Evolutionary conservation across 2,888 invertebrate species (phyloP), one percentile per base, ranked within the genome.

Genomic region (Coenonympha glycerion): DNA sequence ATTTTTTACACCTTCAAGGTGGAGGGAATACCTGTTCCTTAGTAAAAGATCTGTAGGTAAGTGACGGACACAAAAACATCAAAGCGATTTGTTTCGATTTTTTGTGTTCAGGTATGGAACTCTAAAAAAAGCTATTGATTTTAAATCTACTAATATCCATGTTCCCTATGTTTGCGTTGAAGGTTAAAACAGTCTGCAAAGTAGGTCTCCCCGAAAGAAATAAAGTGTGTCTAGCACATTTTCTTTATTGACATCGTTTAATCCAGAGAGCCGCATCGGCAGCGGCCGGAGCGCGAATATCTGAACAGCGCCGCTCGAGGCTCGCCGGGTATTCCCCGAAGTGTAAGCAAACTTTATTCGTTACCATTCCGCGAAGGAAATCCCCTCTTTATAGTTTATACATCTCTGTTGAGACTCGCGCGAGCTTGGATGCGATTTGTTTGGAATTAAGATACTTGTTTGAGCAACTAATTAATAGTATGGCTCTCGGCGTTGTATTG

Each of bases 301-400:
- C 33, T 33, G 13, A 22, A 9, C 3, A 33, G 33, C 33, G 15
- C 15, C 31, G 31, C 31, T 16, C 3, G 15, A 3, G 16, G 31
- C 45, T 11, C 24, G 34, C 9, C 24, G 34, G 22, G 8, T 8
- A 45, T 34, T 45, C 45, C 45, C 45, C 15, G 16, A 24, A 26
- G 22, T 31, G 33, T 33, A 44, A 22, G 44, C 15, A 44, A 44
- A 33, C 33, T 44, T 44, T 44, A 33, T 44, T 33, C 44, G 44
- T 33, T 44, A 33, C 21, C 30, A 44, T 44, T 44, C 33, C 33
- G 31, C 19, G 33, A 44, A 44, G 44, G 44, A 44, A 22, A 44
- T 44, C 45, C 34, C 8, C 22, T 45, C 11, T 22, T 26, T 33
- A 33, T n/a, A n/a, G n/a, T n/a, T n/a, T n/a, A n/a, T 33, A 33